These are phyloP conservation scores for Naso thynnoides DNA, from an alignment of 2,797 vertebrate genomes.

Conservation along the genomic window DNA sequence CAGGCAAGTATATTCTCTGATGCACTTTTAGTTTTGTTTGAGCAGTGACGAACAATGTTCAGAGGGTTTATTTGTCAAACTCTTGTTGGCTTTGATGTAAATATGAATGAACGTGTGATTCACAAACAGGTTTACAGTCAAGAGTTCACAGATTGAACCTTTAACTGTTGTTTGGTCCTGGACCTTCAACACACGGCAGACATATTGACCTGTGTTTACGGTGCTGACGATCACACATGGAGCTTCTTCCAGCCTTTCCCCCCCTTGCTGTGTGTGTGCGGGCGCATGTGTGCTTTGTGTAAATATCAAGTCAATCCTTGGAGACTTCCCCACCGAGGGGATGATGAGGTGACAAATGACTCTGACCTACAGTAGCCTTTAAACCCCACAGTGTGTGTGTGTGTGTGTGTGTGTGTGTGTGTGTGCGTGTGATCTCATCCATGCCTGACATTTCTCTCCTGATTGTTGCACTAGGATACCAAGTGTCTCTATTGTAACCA, in stretches of 20 bases:
- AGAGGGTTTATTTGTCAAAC: no score
- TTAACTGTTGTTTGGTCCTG: neutral
- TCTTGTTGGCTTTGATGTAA: no score
- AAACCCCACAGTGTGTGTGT: conserved; percentile 27
- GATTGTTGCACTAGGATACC: conserved; percentile 41
- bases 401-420: conserved; percentile 31
- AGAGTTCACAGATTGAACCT: neutral
- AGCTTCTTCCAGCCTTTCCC: neutral
- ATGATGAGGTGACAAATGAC: conserved; percentile 43
- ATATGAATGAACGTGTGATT: no score
- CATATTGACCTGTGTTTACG: conserved; percentile 5
- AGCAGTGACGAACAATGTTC: no score
- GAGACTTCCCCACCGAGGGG: conserved; percentile 32
- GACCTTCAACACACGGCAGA: conserved; percentile 12
- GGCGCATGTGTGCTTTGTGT: conserved; percentile 31
- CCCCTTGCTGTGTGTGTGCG: neutral
- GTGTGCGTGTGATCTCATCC: conserved; percentile 28
- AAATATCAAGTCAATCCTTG: conserved; percentile 41
- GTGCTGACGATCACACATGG: no score
- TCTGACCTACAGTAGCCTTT: conserved; percentile 63
- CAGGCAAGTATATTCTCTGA: no score
- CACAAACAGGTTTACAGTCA: no score
- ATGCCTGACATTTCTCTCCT: conserved; percentile 13
- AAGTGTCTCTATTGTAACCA: conserved; percentile 58
- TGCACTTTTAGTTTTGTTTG: no score